Conservation (phyloP, 92 coral and sea anemone genomes). For the Porites evermanni region DNA sequence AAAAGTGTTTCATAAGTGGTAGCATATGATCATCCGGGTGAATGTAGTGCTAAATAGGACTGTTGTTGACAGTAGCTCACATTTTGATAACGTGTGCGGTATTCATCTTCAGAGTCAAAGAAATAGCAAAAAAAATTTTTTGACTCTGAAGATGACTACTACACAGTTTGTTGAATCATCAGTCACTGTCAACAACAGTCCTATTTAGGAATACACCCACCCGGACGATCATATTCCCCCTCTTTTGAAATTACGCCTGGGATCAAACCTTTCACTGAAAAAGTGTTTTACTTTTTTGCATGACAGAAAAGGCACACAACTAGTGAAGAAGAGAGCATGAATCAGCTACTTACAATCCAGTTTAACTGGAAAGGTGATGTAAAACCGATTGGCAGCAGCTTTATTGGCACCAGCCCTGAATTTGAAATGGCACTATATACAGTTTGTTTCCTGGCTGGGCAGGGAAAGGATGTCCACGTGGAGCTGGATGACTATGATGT, state of each 20-base stretch:
- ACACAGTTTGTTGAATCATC: background rate
- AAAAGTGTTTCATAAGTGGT: too few relatives aligned
- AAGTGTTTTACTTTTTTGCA: background rate
- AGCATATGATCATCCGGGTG: too few relatives aligned
- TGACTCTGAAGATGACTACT: background rate
- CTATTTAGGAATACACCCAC: too few relatives aligned
- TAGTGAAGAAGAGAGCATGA: conserved; percentile 71
- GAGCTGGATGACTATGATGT: conserved; percentile 96
- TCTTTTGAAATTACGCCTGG: too few relatives aligned
- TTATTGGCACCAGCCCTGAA: conserved; percentile 99
- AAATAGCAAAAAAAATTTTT: background rate
- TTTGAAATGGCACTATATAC: conserved; percentile 96
- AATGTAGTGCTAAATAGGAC: too few relatives aligned
- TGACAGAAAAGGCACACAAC: conserved; percentile 77
- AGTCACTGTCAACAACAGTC: too few relatives aligned
- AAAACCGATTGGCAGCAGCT: conserved; percentile 96
- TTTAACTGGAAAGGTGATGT: conserved; percentile 91
- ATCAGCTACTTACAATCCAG: conserved; percentile 90
- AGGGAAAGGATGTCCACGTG: conserved; percentile 73
- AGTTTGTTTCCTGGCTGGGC: conserved; percentile 90
- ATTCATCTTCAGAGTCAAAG: too few relatives aligned
- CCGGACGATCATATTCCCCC: too few relatives aligned
- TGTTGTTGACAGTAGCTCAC: too few relatives aligned
- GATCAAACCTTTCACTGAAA: background rate
- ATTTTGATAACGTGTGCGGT: too few relatives aligned